These are phyloP conservation scores for Chalcosyrphus nemorum DNA, from an alignment of 2,888 invertebrate genomes.

Conservation along the genomic window DNA sequence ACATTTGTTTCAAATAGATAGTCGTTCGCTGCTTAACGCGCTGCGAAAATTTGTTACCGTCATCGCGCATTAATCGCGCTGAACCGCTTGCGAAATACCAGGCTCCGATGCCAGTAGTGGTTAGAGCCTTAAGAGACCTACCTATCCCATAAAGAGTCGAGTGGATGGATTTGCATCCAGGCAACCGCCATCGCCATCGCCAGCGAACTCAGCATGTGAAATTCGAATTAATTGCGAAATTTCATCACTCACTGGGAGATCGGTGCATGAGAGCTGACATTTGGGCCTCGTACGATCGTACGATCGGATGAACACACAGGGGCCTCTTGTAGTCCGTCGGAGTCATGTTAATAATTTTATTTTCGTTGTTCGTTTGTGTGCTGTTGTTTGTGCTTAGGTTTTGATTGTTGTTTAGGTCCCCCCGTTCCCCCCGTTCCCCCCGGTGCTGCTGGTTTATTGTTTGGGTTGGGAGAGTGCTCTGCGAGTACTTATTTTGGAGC, in stretches of 20 bases:
- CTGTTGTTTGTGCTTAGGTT: conserved; percentile 21
- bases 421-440: not conserved
- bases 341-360: conserved; percentile 64
- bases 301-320: too few species aligned
- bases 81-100: conserved; percentile 45
- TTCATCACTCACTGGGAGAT: conserved; percentile 69
- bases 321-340: conserved; percentile 13
- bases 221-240: conserved; percentile 70
- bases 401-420: conserved; percentile 26
- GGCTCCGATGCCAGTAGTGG: not conserved
- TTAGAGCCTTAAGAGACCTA: conserved; percentile 46
- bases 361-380: conserved; percentile 21
- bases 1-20: conserved; percentile 10
- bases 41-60: conserved; percentile 67
- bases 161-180: conserved; percentile 53
- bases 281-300: conserved; percentile 58
- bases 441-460: conserved; percentile 37
- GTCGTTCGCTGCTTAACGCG: conserved; percentile 35
- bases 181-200: not conserved
- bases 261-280: conserved; percentile 66
- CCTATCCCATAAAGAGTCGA: conserved; percentile 55
- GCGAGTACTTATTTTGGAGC: conserved; percentile 26
- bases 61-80: conserved; percentile 63
- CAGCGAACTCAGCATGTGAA: conserved; percentile 44
- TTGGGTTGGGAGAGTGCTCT: conserved; percentile 1